Base-by-base conservation (phyloP, 35 echinoderm and acorn worm genomes). In the Ptychodera flava region DNA sequence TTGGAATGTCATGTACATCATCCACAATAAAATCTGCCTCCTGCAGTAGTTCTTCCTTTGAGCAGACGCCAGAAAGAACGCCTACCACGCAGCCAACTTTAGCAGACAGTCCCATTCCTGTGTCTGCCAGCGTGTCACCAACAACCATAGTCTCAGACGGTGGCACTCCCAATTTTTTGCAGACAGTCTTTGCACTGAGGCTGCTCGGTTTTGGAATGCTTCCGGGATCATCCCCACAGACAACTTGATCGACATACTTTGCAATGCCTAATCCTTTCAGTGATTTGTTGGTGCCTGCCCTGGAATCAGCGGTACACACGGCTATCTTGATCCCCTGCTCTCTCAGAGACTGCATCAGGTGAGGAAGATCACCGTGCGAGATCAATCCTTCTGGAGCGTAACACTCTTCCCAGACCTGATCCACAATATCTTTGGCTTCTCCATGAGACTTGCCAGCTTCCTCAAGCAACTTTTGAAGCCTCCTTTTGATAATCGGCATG, bases 221-320 rank as follows among this genome's bases (percentile, higher is more conserved):
- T 12, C 85, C 85, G 28, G 82, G 75, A 88, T 94, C 92, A 81
- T 94, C 87, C 1, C 88, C 89, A 36, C 92, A 94, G 32, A 94
- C 89, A 16, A 91, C 78, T 35, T 84, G 77, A 37, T 94, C 92
- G 0, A 94, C 89, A 0, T 88, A 85, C 28, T 90, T 75, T 0
- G 85, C 36, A 16, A 94, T 80, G 16, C 85, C 86, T 12, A 94
- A 37, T 0, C 14, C 12, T 0, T 90, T 85, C 0, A 94, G 77
- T 31, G 88, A 90, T 1, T 78, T 37, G 32, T 87, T 81, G 15
- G 92, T 91, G n/a, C 82, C 86, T 36, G 31, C 79, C 33, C 92
- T 85, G 33, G 80, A 79, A 81, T 94, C 92, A 78, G 92, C 78
- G 10, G 92, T 94, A 45, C 90, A 86, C 0, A 94, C 82, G 22